phyloP scores from a whole-genome alignment of 37 sponge, comb jelly and placozoan genomes.

The Beroe ovata region DNA sequence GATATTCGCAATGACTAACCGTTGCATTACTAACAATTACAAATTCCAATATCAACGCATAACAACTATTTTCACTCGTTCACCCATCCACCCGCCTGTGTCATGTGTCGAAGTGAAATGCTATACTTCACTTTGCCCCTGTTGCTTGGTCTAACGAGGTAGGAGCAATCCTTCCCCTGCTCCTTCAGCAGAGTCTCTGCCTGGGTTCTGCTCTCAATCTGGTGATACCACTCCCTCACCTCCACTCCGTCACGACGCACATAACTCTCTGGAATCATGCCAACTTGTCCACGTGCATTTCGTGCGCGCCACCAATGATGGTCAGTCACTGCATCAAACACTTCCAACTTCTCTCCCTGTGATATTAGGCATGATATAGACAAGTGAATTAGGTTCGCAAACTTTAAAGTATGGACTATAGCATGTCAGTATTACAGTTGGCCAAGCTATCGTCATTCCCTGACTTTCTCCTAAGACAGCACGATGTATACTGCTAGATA shows the following conservation, averaged over 20 bases:
- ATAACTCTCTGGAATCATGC: constrained; percentile 67
- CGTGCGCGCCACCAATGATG: constrained; percentile 67
- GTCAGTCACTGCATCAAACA: constrained; percentile 29
- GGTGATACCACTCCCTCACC: constrained; percentile 54
- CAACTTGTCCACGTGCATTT: constrained; percentile 10
- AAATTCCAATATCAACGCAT: too few species aligned
- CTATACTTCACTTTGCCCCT: constrained; percentile 62
- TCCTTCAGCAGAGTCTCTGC: constrained; percentile 38
- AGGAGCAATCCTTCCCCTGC: constrained; percentile 47
- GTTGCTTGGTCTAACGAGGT: constrained; percentile 20
- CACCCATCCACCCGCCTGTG: constrained; percentile 43
- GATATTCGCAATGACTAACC: too few species aligned
- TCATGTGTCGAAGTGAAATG: constrained; percentile 9
- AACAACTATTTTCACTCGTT: too few species aligned
- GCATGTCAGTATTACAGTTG: too few species aligned
- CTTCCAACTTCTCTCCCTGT: constrained; percentile 64
- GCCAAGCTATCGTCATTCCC: too few species aligned
- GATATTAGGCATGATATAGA: too few species aligned
- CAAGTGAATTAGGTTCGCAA: constrained; percentile 3
- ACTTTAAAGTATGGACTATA: too few species aligned
- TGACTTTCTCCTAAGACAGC: too few species aligned
- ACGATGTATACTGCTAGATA: too few species aligned
- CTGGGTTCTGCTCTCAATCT: constrained; percentile 30
- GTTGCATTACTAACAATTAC: too few species aligned
- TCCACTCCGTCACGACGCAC: constrained; percentile 24